Evolutionary conservation across 2,797 vertebrate species (phyloP).

Genomic region (Alauda arvensis): DNA sequence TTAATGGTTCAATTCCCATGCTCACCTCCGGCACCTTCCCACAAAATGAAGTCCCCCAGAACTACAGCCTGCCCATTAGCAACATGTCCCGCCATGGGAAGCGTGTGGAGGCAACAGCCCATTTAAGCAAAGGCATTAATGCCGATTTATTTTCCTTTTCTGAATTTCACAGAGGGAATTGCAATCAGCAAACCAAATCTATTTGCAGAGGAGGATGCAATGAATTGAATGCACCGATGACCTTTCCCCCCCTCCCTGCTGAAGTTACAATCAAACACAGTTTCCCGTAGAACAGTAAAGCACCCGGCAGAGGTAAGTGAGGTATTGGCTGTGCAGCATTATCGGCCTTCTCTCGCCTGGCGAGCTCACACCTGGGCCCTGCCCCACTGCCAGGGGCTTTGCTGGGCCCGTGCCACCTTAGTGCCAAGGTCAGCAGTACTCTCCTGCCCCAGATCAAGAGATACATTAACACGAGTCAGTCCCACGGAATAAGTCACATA

Average conservation of each 20-base stretch:
- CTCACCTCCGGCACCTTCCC: conserved; percentile 48
- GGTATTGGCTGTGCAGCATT: conserved; percentile 67
- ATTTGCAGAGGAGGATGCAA: conserved; percentile 53
- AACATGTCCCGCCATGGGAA: conserved; percentile 2
- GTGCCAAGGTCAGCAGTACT: conserved; percentile 71
- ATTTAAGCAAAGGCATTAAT: conserved; percentile 61
- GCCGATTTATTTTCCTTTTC: not conserved
- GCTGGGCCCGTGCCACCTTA: conserved; percentile 65
- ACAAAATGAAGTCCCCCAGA: conserved; percentile 44
- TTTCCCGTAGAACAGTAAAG: conserved; percentile 61
- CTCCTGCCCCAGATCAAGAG: conserved; percentile 78
- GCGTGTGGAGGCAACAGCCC: conserved; percentile 46
- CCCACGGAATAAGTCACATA: conserved; percentile 79
- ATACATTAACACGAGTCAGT: conserved; percentile 82
- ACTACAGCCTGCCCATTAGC: not conserved
- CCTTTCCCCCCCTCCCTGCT: not conserved
- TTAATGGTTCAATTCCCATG: conserved; percentile 42
- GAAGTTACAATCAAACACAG: conserved; percentile 55
- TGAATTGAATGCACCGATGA: conserved; percentile 24
- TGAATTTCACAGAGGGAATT: conserved; percentile 46
- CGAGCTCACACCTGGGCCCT: not conserved
- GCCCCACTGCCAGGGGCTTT: not conserved
- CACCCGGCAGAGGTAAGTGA: conserved; percentile 67
- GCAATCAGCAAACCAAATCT: conserved; percentile 36
- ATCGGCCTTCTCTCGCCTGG: conserved; percentile 35